Base-by-base conservation (phyloP, 2,888 invertebrate species). In the Chloroclystis v-ata region DNA sequence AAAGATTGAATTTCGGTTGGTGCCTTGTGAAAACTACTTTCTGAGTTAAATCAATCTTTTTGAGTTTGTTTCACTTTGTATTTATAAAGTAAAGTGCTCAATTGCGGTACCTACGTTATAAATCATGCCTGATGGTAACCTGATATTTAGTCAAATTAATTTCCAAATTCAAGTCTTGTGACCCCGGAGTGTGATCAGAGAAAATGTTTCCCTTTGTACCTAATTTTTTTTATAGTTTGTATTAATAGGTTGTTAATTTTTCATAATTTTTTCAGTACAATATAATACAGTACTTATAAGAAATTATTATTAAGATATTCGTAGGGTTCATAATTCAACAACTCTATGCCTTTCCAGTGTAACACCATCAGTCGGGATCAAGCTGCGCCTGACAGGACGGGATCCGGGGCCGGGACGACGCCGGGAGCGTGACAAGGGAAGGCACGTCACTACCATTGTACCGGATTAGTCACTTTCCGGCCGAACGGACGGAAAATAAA, bases 361-460 rank as follows among this genome's bases (percentile, higher is more conserved):
- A 26, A 30, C 26, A 40, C 25, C 35, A 20, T 35, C 35, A 35
- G 10, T 26, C 37, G 25, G 40, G 43, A 26, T 25, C 37, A 30
- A 44, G 26, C 43, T 39, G 35, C 37, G 29, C 43, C 43, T 12
- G 37, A 48, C 43, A 49, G 43, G 25, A 35, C 40, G 7, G 40
- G 28, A 43, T 12, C 44, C 30, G 41, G 32, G 38, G 32, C 39
- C 41, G 44, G 41, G 44, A 45, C 44, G 39, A 33, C 28, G 44
- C 44, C 54, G 37, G 42, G 26, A 53, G 57, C 64, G 60, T 71
- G 71, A 69, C 70, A 62, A 69, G 64, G 72, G 74, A 48, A 69
- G 72, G 74, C 47, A 69, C 60, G 69, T 74, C 72, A 73, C 59
- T 49, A 59, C 37, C 65, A 66, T 59, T 61, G 55, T 53, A 14